Evolutionary conservation across 2,888 invertebrate species (phyloP), one percentile per base, ranked within the genome.

Genomic region (Gastracanthus pulcherrimus): DNA sequence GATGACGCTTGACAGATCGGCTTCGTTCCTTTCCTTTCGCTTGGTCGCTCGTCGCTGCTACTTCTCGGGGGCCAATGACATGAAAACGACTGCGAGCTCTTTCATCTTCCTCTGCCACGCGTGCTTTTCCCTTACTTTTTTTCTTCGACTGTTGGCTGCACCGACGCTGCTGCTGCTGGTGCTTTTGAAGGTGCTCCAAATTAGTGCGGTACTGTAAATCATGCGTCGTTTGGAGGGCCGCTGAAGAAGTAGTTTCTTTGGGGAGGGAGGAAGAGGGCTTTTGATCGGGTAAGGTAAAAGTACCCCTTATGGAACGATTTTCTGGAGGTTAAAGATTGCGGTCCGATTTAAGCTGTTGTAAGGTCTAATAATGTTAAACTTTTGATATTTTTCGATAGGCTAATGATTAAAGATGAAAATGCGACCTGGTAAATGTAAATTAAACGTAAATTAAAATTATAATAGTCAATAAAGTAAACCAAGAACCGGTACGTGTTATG

Each of bases 41-140:
- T 62, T 62, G 19, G 62, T 70, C 19, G 66, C 62, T 34, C 9
- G 23, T 7, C 51, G 19, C 51, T 3, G 64, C n/a, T 23, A 3
- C 11, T 26, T 45, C 41, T 26, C 26, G n/a, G 29, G 48, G 71
- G 76, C 81, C 76, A 81, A 81, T 81, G 81, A 76, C 81, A 81
- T 77, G 67, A 76, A 66, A 71, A 76, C 71, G 76, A 76, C 29
- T 69, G 41, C 13, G 19, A 23, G 31, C 23, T 45, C 71, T 66
- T 66, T 70, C 77, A 64, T 78, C 77, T 71, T 62, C 34, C n/a
- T 19, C n/a, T 51, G 23, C 55, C n/a, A n/a, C 26, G n/a, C 9
- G 55, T 45, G 45, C n/a, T 62, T 34, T 36, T 19, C 34, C 19
- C 19, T 36, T 62, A 19, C 34, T 34, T 36, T 29, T 26, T 58